Evolutionary conservation across 2,888 invertebrate species (phyloP).

Genomic region (Ophion obscuratus): DNA sequence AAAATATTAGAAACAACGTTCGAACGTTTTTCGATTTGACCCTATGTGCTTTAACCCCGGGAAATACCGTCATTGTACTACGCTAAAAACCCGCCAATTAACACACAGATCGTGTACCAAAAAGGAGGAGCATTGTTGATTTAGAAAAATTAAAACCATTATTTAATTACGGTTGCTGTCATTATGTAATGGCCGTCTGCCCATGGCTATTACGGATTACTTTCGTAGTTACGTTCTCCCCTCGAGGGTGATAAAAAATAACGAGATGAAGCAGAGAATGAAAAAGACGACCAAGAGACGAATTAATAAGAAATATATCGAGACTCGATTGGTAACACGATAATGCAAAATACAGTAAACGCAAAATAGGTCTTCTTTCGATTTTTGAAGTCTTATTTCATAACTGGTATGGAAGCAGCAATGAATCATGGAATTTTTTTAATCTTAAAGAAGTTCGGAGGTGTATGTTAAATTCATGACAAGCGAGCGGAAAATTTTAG

Average conservation of each 20-base stretch:
- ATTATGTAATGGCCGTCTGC: no score
- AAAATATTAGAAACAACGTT: no score
- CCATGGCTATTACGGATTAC: no score
- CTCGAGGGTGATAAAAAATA: conserved; percentile 33
- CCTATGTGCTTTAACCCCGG: no score
- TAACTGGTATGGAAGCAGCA: conserved; percentile 51
- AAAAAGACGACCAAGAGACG: conserved; percentile 30
- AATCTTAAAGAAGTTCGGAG: no score
- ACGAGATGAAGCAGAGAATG: conserved; percentile 30
- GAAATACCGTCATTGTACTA: no score
- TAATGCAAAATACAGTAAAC: conserved; percentile 62
- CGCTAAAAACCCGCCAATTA: no score
- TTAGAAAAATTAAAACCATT: not conserved
- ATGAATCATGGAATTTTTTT: conserved; percentile 32
- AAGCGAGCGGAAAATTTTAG: no score
- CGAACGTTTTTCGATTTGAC: no score
- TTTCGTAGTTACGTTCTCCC: not conserved
- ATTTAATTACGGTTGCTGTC: conserved; percentile 23
- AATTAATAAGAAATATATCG: conserved; percentile 51
- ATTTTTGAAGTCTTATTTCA: conserved; percentile 22
- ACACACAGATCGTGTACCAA: no score
- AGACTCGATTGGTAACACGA: conserved; percentile 58
- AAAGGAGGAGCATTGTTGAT: no score
- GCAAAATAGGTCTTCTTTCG: conserved; percentile 62
- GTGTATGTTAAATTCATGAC: no score